Base-by-base conservation (phyloP, 2,888 invertebrate species). In the Ormyrus rosae region DNA sequence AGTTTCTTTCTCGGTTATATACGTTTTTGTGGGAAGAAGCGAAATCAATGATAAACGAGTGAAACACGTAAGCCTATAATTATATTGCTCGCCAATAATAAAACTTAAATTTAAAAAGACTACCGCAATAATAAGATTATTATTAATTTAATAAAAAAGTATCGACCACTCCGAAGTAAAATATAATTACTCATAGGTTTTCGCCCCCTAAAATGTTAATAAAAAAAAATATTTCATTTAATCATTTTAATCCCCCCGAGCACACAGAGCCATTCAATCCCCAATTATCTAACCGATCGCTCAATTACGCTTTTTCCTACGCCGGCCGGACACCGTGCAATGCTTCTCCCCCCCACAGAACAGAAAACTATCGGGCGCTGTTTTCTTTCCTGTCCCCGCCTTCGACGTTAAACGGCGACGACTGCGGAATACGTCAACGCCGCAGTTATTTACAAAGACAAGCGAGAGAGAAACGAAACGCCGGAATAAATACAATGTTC, bases 401-500 rank as follows among this genome's bases (percentile, higher is more conserved):
- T 58, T 10, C 48, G 61, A 34, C 45, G 53, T 45, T 63, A 72
- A 63, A 72, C 50, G 48, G 0, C 61, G 53, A n/a, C 60, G 53
- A 55, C 45, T 55, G 51, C 34, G 61, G 11, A 53, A 63, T 61
- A 55, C 68, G 55, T 55, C 48, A 50, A 64, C 70, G 50, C 11
- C 48, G 64, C 46, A 61, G 64, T 70, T 79, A 79, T 74, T 73
- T 67, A 80, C 67, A 80, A 71, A 72, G 67, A 71, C 51, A 78
- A n/a, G 48, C 6, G 67, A 10, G 50, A 9, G 34, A 79, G 13
- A 58, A 0, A 55, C 19, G 56, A 60, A 45, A 55, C 70, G 1
- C 48, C 58, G 73, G 73, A 81, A 78, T 81, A 81, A 81, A 76
- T 81, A 78, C 72, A 81, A 82, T 77, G 72, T 77, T 84, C 85